phyloP scores from a whole-genome alignment of 1,140 invertebrate species.

The Micrasema longulum region DNA sequence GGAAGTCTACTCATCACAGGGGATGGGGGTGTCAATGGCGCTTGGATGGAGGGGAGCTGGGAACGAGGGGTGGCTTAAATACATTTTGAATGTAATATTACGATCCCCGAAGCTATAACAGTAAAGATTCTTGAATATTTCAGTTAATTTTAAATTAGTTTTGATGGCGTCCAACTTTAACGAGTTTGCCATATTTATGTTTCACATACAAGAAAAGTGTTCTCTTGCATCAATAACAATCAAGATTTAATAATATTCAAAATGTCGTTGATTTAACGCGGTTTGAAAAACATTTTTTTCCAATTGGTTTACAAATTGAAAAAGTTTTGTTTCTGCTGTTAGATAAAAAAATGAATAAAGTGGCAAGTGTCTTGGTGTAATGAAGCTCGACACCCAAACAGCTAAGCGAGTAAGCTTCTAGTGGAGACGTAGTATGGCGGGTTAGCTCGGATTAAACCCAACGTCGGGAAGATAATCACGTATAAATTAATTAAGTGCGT shows the following conservation, averaged over 20 bases:
- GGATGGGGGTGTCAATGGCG: slow-evolving; percentile 5
- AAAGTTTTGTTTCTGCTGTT: too few relatives aligned
- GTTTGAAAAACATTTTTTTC: too few relatives aligned
- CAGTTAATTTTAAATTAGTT: slow-evolving; percentile 32
- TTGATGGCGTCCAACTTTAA: slow-evolving; percentile 34
- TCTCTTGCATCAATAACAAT: too few relatives aligned
- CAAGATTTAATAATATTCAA: too few relatives aligned
- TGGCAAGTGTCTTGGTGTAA: too few relatives aligned
- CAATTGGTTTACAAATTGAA: too few relatives aligned
- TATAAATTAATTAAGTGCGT: slow-evolving; percentile 56
- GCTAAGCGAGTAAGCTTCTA: too few relatives aligned
- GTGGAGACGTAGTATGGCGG: too few relatives aligned
- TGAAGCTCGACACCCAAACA: too few relatives aligned
- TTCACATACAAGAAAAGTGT: neutral
- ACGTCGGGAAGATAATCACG: slow-evolving; percentile 54
- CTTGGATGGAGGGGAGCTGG: neutral
- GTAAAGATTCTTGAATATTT: slow-evolving; percentile 33
- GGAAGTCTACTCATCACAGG: neutral
- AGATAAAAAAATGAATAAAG: too few relatives aligned
- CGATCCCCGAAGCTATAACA: slow-evolving; percentile 30
- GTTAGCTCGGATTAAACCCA: slow-evolving; percentile 53
- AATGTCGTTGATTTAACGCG: too few relatives aligned
- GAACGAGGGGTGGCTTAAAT: slow-evolving; percentile 5
- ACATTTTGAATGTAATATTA: slow-evolving; percentile 31
- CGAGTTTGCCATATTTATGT: slow-evolving; percentile 20